Evolutionary conservation across 2,888 invertebrate species (phyloP), one percentile per base, ranked within the genome.

Genomic region (Orthosia gracilis): DNA sequence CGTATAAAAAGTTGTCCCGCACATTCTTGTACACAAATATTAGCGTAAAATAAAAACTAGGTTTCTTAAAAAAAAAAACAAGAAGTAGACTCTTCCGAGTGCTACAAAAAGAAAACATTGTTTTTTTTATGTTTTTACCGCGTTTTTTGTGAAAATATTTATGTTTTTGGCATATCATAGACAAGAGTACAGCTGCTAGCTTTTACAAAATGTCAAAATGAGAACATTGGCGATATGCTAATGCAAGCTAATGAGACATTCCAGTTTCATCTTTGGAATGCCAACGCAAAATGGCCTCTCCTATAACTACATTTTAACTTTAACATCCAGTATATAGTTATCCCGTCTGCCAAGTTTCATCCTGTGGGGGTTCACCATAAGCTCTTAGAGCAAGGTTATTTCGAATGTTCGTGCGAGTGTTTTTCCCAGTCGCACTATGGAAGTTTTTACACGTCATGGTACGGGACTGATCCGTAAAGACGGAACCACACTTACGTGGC

Each of bases 1-100:
- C 11, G 13, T 55, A 55, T n/a, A 45, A 58, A 63, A 65, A 59
- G 7, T 18, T 47, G 50, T 67, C 66, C 31, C 68, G 47, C 50
- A 64, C 49, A 55, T 73, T 66, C 45, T 72, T 55, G 54, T 11
- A 15, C n/a, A 61, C 49, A 79, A 73, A 73, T 78, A 73, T 68
- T 73, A 15, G 58, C 61, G 73, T 79, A 64, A 66, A 70, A 73
- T 61, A 52, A 31, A 73, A 54, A 68, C 18, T 62, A 52, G 55
- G 12, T 62, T 69, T 69, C 3, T 4, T n/a, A 18, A 18, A 50
- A 58, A 57, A 57, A 57, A 1, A 13, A n/a, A 40, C 9, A 12
- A 40, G 73, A 61, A 61, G 17, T n/a, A 21, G n/a, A 15, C 21
- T 74, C 23, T 73, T 74, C 55, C 64, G 55, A 73, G 21, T 26